Percentiles rank a stretch among this genome's conserved stretches.
Evolutionary conservation across 2,797 vertebrate species (phyloP).

Genomic region (Rhadinocentrus ornatus): DNA sequence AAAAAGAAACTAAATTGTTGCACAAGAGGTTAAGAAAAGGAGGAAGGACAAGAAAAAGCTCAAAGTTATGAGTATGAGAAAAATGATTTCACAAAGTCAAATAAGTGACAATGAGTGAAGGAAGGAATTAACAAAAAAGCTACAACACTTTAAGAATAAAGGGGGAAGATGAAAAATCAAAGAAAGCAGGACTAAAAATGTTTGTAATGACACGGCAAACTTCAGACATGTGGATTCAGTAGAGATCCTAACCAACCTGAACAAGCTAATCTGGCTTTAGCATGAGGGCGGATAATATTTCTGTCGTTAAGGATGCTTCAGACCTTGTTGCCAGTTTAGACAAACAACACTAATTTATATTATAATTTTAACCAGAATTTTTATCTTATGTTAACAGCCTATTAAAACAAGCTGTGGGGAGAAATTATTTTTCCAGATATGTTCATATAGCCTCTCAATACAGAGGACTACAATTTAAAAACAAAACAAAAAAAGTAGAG

Average conservation of each 20-base stretch:
- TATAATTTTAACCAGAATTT: constrained; percentile 3
- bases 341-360: constrained; percentile 4
- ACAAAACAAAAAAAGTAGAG: constrained; percentile 15
- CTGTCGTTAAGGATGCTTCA: constrained; percentile 3
- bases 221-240: background rate
- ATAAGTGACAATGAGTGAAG: background rate
- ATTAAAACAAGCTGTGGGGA: background rate
- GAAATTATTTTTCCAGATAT: constrained; percentile 16
- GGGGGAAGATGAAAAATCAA: constrained; percentile 6
- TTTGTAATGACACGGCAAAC: constrained; percentile 7
- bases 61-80: constrained; percentile 13
- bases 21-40: constrained; percentile 1
- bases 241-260: background rate
- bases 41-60: background rate
- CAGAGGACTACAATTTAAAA: constrained; percentile 25
- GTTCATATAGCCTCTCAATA: constrained; percentile 34
- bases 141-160: constrained; percentile 6
- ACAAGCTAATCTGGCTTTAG: constrained; percentile 2
- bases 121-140: constrained; percentile 4
- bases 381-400: background rate
- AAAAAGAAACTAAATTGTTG: background rate
- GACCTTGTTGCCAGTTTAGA: constrained; percentile 1
- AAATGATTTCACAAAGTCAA: constrained; percentile 19
- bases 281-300: background rate
- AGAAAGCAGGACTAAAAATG: constrained; percentile 1